These are phyloP conservation scores for Triplophysa tibetana DNA, from an alignment of 2,113 vertebrate species.

Conservation along the genomic window DNA sequence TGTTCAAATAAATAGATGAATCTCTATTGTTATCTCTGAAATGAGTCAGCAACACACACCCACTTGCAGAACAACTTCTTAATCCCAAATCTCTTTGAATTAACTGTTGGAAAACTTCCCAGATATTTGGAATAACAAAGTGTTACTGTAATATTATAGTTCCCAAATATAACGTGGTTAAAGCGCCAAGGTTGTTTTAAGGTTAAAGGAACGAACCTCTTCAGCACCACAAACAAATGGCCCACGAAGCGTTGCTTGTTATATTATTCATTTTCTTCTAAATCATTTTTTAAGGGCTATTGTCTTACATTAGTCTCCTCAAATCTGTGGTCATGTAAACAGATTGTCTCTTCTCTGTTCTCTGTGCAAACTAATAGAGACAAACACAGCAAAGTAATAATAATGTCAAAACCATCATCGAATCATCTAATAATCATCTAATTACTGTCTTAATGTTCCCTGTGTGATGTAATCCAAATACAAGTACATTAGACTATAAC, in stretches of 20 bases:
- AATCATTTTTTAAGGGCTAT: no score
- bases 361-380: not conserved
- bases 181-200: not conserved
- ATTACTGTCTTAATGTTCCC: not conserved
- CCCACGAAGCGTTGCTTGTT: not conserved
- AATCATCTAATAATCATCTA: slow-evolving; percentile 16
- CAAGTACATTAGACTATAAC: not conserved
- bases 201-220: not conserved
- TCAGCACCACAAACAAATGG: not conserved
- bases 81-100: slow-evolving; percentile 32
- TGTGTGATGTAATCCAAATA: not conserved
- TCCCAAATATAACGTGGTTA: not conserved
- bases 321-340: not conserved
- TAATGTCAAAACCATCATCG: not conserved
- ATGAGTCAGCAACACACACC: slow-evolving; percentile 40
- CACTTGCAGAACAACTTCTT: not conserved
- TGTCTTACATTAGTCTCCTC: not conserved
- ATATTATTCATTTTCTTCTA: not conserved
- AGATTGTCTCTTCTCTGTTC: not conserved
- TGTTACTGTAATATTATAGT: slow-evolving; percentile 5
- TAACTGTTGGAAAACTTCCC: slow-evolving; percentile 10
- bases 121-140: not conserved
- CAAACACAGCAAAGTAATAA: not conserved
- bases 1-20: slow-evolving; percentile 15
- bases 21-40: slow-evolving; percentile 32